phyloP scores from a whole-genome alignment of 1,140 invertebrate genomes.

The Hycleus cichorii region DNA sequence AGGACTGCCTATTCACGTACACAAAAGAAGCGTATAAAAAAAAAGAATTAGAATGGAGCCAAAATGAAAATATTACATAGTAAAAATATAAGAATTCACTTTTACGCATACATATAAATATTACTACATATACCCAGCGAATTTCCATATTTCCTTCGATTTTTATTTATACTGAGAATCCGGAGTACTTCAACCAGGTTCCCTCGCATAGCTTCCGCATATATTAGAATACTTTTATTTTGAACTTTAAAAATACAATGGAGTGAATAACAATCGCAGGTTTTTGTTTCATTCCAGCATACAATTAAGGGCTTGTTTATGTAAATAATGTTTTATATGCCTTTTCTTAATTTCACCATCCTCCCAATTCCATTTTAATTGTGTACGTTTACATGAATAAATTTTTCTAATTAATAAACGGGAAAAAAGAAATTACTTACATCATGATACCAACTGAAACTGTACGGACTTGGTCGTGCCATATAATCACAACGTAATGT shows the following conservation, averaged over 20 bases:
- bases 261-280: constrained; percentile 23
- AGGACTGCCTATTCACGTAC: no score
- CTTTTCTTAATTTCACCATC: no score
- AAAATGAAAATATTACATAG: constrained; percentile 26
- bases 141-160: constrained; percentile 32
- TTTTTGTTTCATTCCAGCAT: not conserved
- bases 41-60: constrained; percentile 6
- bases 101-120: constrained; percentile 5
- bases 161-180: constrained; percentile 29
- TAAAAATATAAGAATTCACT: constrained; percentile 12
- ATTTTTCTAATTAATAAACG: no score
- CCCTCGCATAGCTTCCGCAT: constrained; percentile 23
- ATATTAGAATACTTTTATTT: constrained; percentile 27
- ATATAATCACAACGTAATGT: constrained; percentile 49
- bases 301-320: no score
- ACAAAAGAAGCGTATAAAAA: not conserved
- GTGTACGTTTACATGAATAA: no score
- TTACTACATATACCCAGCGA: constrained; percentile 7
- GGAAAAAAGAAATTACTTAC: constrained; percentile 42
- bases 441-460: constrained; percentile 50
- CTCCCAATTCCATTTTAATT: no score
- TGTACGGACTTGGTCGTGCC: constrained; percentile 48
- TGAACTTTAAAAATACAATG: constrained; percentile 24
- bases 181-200: not conserved
- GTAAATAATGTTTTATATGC: no score